Evolutionary conservation across 1,140 invertebrate species (phyloP), one percentile per base, ranked within the genome.

Genomic region (Saccostrea echinata): DNA sequence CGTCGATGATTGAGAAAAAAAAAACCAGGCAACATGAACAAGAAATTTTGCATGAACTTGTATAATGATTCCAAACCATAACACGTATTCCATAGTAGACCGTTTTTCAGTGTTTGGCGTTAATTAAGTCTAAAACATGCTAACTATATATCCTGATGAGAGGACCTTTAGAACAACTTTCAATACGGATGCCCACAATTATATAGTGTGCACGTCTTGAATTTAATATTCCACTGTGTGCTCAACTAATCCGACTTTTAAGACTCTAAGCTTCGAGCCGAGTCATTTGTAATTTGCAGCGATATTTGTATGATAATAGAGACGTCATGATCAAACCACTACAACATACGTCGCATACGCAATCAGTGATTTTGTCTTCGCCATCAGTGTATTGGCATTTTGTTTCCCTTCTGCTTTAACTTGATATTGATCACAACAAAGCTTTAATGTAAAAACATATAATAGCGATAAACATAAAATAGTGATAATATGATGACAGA

Each of bases 201-300:
- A 43, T 43, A 21, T 6, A n/a, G 21, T 57, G 55, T 21, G 21
- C 13, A 57, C 13, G 55, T 57, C 27, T 71, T 30, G 12, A 43
- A 12, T 27, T 71, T 76, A 30, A 30, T 30, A 13, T 33, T 76
- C 30, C 27, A 27, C 68, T 76, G 24, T 76, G 27, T 33, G 68
- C 68, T 30, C 30, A 27, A 27, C 24, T 27, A 30, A 16, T 33
- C 16, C 30, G 13, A 76, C 24, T 76, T 76, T 76, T 76, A 30
- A 33, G 24, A 30, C 16, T 76, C 13, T 6, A 16, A 76, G 68
- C 68, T 76, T 30, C 16, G 33, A 27, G 68, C 16, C 13, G 13
- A 30, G 27, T 76, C 24, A 76, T 76, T 71, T 24, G n/a, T 33
- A 76, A 76, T 76, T 76, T 30, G 27, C 68, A 30, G 68, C 68